Evolutionary conservation across 2,113 vertebrate species (phyloP).

Genomic region (Etia nguti): DNA sequence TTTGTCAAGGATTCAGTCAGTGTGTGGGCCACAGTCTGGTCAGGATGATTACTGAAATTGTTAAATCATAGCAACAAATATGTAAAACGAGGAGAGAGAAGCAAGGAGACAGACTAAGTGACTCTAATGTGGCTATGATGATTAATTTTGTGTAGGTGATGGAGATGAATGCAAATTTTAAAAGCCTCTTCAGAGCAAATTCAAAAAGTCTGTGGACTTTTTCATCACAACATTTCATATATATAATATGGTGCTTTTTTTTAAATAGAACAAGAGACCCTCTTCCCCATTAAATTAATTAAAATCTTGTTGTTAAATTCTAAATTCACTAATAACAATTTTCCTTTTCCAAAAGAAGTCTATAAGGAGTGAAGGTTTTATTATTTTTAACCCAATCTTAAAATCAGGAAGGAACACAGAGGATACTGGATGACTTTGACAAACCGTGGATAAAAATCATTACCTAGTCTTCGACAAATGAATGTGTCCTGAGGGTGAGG

Average conservation of each 20-base stretch:
- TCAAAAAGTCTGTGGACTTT: background rate
- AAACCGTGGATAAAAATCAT: background rate
- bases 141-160: slow-evolving; percentile 18
- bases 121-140: background rate
- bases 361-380: background rate
- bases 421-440: background rate
- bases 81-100: background rate
- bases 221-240: background rate
- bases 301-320: background rate
- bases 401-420: background rate
- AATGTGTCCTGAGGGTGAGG: background rate
- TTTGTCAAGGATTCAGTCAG: background rate
- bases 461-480: background rate
- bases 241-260: background rate
- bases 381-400: background rate
- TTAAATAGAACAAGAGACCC: background rate
- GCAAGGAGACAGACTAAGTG: background rate
- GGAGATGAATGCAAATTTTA: background rate
- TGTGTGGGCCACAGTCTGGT: slow-evolving; percentile 4
- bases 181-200: background rate
- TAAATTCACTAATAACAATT: background rate
- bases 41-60: background rate
- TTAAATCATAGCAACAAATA: background rate
- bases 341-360: background rate
- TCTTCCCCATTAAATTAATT: background rate